Conservation (phyloP, 1,140 invertebrate genomes). For the Drosophila rufa region DNA sequence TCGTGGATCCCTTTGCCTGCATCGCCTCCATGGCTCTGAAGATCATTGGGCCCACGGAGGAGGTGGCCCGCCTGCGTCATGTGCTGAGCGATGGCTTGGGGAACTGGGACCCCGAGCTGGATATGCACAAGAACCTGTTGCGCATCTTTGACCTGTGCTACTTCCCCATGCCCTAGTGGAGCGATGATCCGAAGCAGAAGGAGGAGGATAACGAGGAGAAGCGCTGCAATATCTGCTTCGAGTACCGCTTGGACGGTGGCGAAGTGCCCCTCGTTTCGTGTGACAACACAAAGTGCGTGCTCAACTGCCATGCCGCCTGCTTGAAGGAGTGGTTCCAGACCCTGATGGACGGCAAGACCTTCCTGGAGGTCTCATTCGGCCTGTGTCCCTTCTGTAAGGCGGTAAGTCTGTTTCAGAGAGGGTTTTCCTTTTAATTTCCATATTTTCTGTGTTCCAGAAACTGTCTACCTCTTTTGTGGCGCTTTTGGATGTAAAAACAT, state of each 20-base stretch:
- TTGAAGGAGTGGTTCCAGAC: constrained; percentile 81
- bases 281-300: constrained; percentile 71
- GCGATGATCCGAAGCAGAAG: constrained; percentile 14
- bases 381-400: constrained; percentile 81
- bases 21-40: constrained; percentile 63
- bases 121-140: constrained; percentile 79
- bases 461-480: constrained; percentile 78
- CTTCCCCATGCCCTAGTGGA: constrained; percentile 70
- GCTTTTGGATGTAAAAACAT: constrained; percentile 28
- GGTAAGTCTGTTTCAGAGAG: constrained; percentile 34
- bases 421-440: not conserved
- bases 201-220: constrained; percentile 39
- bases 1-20: constrained; percentile 68
- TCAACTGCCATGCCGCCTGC: constrained; percentile 77
- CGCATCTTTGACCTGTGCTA: constrained; percentile 79
- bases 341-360: constrained; percentile 68
- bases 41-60: constrained; percentile 76
- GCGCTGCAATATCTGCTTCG: constrained; percentile 78
- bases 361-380: constrained; percentile 74
- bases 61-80: constrained; percentile 65
- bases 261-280: constrained; percentile 79
- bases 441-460: constrained; percentile 51
- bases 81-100: constrained; percentile 67
- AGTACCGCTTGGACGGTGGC: constrained; percentile 67
- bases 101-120: constrained; percentile 76